Evolutionary conservation across 2,888 invertebrate species (phyloP).

Genomic region (Chymomyza procnemis): DNA sequence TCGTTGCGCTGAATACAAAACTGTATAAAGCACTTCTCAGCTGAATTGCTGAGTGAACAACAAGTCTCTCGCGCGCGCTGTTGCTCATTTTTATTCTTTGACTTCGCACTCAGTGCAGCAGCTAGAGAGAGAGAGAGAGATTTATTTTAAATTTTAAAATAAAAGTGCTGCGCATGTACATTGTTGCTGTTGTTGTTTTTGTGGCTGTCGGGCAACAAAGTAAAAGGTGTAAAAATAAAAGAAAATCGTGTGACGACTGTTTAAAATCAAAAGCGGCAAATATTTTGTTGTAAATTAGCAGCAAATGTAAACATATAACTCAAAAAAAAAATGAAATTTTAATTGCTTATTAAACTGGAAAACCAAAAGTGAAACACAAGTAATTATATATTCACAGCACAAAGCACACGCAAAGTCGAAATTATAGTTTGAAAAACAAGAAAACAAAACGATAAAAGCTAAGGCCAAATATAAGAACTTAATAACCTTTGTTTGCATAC

Average conservation of each 20-base stretch:
- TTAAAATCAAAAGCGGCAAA: background rate
- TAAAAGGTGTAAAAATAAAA: constrained; percentile 16
- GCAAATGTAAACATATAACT: constrained; percentile 8
- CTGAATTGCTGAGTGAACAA: constrained; percentile 42
- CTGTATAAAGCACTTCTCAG: background rate
- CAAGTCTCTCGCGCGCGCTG: constrained; percentile 4
- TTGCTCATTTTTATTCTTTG: background rate
- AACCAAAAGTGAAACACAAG: constrained; percentile 49
- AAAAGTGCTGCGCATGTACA: constrained; percentile 7
- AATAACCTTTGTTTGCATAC: constrained; percentile 32
- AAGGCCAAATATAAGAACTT: constrained; percentile 5
- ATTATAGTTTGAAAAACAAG: constrained; percentile 5
- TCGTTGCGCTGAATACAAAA: constrained; percentile 24
- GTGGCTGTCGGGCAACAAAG: constrained; percentile 19
- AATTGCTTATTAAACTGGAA: background rate
- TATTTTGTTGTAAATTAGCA: background rate
- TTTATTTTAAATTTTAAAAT: background rate
- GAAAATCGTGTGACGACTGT: background rate
- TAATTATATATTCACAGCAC: constrained; percentile 8
- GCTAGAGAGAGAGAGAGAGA: constrained; percentile 24
- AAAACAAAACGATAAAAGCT: background rate
- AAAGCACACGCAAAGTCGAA: constrained; percentile 1
- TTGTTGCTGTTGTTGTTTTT: constrained; percentile 20
- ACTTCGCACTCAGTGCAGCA: constrained; percentile 8
- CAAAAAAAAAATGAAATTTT: background rate